These are phyloP conservation scores for Scomber colias DNA, from an alignment of 2,113 vertebrate species.

Conservation along the genomic window DNA sequence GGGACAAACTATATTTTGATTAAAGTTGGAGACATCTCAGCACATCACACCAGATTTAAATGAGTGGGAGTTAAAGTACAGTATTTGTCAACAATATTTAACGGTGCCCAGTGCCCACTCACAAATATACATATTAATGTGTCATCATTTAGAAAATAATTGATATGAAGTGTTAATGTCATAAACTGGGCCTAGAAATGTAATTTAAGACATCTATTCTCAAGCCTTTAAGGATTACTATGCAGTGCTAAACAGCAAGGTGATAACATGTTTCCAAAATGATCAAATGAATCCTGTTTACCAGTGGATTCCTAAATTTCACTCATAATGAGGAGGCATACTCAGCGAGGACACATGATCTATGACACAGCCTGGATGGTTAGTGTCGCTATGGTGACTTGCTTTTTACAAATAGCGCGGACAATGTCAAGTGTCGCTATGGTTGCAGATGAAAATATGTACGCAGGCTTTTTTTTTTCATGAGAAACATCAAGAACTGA, in stretches of 20 bases:
- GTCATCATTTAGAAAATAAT: not conserved
- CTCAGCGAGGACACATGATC: conserved; percentile 68
- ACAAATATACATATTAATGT: not conserved
- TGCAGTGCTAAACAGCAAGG: conserved; percentile 12
- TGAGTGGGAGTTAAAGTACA: too few relatives aligned
- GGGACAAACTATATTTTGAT: not conserved
- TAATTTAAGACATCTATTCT: not conserved
- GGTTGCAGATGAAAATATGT: conserved; percentile 83
- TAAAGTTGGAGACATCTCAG: not conserved
- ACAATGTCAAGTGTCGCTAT: conserved; percentile 83
- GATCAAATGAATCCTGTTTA: conserved; percentile 46
- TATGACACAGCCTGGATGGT: conserved; percentile 73
- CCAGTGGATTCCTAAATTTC: conserved; percentile 57
- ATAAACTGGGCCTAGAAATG: conserved; percentile 2
- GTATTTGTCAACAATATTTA: conserved; percentile 2
- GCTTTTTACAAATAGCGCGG: conserved; percentile 77
- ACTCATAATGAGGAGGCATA: conserved; percentile 55
- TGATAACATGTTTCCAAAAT: not conserved
- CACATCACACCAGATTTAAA: too few relatives aligned
- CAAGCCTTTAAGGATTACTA: not conserved
- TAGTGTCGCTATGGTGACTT: conserved; percentile 80
- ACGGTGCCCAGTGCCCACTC: not conserved
- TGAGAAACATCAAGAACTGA: conserved; percentile 81
- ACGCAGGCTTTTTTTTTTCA: conserved; percentile 63
- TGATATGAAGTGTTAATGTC: not conserved